These are phyloP conservation scores for Phania funesta DNA, from an alignment of 2,888 invertebrate species.

Conservation along the genomic window DNA sequence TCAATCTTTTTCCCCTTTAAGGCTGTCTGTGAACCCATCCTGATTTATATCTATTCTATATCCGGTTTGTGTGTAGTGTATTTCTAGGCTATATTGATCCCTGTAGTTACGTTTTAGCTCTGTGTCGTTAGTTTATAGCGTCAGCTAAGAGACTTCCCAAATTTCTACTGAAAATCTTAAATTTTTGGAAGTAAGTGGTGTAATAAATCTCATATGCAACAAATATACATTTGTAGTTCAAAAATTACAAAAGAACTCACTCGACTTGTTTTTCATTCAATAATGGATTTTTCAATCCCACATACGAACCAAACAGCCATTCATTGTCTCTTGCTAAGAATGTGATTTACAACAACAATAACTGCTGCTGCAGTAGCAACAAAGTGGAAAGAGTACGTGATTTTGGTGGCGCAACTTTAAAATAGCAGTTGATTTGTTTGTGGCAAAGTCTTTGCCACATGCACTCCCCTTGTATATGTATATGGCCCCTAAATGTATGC, in stretches of 20 bases:
- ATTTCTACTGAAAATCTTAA: too few relatives aligned
- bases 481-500: not conserved
- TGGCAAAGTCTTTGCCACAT: not conserved
- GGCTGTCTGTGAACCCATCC: too few relatives aligned
- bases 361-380: not conserved
- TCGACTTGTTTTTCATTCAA: too few relatives aligned
- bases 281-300: not conserved
- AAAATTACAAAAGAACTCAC: not conserved
- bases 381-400: constrained; percentile 21
- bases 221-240: not conserved
- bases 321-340: not conserved
- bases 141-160: too few relatives aligned
- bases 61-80: too few relatives aligned
- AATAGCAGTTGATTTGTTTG: constrained; percentile 37
- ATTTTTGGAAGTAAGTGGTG: not conserved
- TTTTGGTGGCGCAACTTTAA: constrained; percentile 49
- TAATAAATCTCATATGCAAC: not conserved
- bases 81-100: too few relatives aligned
- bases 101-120: too few relatives aligned
- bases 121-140: too few relatives aligned
- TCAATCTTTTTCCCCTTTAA: too few relatives aligned
- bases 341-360: not conserved
- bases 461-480: not conserved
- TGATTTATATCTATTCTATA: too few relatives aligned
- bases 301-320: not conserved